These are phyloP conservation scores for Clitarchus hookeri DNA, from an alignment of 2,888 invertebrate species.

Conservation along the genomic window DNA sequence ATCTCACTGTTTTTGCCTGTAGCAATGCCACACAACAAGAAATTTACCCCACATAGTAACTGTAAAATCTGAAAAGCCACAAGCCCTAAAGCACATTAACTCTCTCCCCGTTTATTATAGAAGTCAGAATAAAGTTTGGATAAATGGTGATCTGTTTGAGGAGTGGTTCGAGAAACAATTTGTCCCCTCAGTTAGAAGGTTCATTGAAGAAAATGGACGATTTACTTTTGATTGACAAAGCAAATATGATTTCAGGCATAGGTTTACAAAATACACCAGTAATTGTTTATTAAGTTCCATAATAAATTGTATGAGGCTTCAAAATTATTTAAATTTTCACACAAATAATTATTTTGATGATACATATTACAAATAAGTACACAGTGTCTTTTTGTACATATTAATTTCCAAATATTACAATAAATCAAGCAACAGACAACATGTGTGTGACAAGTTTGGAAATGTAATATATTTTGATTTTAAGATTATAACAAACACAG, in stretches of 20 bases:
- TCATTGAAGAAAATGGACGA: constrained; percentile 27
- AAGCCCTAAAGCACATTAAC: constrained; percentile 23
- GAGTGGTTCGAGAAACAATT: constrained; percentile 23
- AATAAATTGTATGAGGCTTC: background rate
- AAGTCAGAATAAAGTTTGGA: background rate
- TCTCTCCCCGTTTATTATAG: constrained; percentile 21
- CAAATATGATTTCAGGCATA: background rate
- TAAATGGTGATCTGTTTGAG: constrained; percentile 20
- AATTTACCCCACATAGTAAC: constrained; percentile 15
- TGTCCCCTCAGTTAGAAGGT: constrained; percentile 23
- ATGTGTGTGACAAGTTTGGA: too few species aligned
- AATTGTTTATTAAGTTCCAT: background rate
- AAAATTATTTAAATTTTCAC: background rate
- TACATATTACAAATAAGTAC: background rate
- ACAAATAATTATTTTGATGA: too few species aligned
- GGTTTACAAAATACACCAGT: background rate
- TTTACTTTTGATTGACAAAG: constrained; percentile 27
- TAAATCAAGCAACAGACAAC: background rate
- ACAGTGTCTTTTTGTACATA: background rate
- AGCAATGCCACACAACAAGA: background rate
- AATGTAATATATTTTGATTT: too few species aligned
- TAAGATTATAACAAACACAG: background rate
- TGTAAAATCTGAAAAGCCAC: constrained; percentile 21
- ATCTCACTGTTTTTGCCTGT: constrained; percentile 18
- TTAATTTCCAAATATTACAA: background rate